Evolutionary conservation across 2,888 invertebrate genomes (phyloP).

Genomic region (Eupeodes luniger): DNA sequence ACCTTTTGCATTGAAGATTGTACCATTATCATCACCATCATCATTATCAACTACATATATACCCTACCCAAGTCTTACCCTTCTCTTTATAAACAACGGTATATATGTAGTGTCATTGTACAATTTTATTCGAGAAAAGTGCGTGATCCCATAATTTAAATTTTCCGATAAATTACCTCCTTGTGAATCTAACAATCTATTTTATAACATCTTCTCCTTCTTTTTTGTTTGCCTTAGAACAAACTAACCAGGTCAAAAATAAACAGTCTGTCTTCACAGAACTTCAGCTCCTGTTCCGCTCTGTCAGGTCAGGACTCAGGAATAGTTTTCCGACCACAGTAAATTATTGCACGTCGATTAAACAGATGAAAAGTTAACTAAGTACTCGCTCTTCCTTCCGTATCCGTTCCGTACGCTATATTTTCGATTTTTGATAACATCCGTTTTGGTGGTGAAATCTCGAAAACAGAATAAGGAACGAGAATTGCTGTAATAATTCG

Average conservation of each 20-base stretch:
- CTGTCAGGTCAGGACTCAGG: no score
- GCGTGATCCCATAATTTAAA: conserved; percentile 69
- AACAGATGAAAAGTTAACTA: conserved; percentile 28
- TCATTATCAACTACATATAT: not conserved
- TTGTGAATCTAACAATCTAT: conserved; percentile 27
- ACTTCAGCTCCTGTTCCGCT: no score
- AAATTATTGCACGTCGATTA: not conserved
- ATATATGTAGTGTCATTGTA: conserved; percentile 8
- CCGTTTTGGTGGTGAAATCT: conserved; percentile 29
- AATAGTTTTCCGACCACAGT: conserved; percentile 46
- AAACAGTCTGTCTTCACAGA: conserved; percentile 21
- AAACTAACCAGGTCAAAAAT: conserved; percentile 2
- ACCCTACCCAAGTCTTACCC: not conserved
- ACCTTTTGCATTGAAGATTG: conserved; percentile 24
- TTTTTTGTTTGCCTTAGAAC: not conserved
- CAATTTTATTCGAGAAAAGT: conserved; percentile 30
- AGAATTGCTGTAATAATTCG: conserved; percentile 51
- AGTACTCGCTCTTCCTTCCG: conserved; percentile 4
- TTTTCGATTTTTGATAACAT: conserved; percentile 64
- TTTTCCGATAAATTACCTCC: conserved; percentile 73
- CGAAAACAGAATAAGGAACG: not conserved
- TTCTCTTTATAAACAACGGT: not conserved
- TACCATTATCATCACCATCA: conserved; percentile 19
- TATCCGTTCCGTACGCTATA: conserved; percentile 42
- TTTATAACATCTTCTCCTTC: not conserved